Evolutionary conservation across 2,797 vertebrate species (phyloP), one percentile per base, ranked within the genome.

Genomic region (Pangasius larnaudii): DNA sequence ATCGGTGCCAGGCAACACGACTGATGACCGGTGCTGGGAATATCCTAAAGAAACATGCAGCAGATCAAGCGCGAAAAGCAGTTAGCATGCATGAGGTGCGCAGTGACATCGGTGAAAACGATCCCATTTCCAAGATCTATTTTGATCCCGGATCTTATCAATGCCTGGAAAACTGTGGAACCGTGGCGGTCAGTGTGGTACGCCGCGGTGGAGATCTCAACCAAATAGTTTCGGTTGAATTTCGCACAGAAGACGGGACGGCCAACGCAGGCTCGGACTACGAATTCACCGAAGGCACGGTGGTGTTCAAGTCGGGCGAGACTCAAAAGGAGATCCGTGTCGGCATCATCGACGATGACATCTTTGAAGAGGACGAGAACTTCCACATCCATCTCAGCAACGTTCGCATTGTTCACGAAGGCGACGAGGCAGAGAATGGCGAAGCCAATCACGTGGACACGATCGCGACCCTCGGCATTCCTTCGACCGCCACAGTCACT

Each of bases 301-400:
- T 99, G 88, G 91, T 99, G 89, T 99, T 99, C 94, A 99, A 99
- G 93, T 92, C 98, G 0, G 97, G 98, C 0, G 99, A 99, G 95
- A 98, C 95, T 0, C 94, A 97, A 92, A 99, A 99, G 92, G 99
- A 99, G 93, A 97, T 99, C 92, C 95, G 97, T 0, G 98, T 99
- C 27, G 98, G 98, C 39, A 98, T 99, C 94, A 99, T 99, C 0
- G 99, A 99, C 0, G 99, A 99, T 0, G 99, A 99, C 93, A 99
- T 99, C 91, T 99, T 99, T 88, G 99, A 99, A 93, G 99, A 99
- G 94, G 99, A 99, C 11, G 98, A 99, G 92, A 99, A 99, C 95
- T 99, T 99, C 95, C 95, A 97, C 67, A 98, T 99, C 89, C 98
- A 99, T 91, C 97, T 99, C 67, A 98, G 97, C 94, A 98, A 96